A percentile compares a stretch with the other conserved stretches of the same genome.
Conservation (phyloP, 2,797 vertebrate species). For the Schizothorax lantsangensis region DNA sequence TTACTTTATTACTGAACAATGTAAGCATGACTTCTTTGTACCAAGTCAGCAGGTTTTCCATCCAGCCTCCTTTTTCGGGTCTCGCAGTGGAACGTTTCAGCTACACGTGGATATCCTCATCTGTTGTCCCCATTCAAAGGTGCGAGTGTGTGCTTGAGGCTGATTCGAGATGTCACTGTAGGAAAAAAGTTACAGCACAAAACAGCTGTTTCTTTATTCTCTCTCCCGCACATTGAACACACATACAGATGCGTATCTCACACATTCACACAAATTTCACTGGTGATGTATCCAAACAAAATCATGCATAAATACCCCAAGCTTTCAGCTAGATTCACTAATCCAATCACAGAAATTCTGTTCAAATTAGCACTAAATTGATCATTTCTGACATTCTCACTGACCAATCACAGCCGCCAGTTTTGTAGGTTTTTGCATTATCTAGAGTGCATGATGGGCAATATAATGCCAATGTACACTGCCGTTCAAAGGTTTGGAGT, state of each 20-base stretch:
- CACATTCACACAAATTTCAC: slow-evolving; percentile 3
- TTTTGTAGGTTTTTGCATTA: background rate
- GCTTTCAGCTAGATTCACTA: background rate
- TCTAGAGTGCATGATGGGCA: background rate
- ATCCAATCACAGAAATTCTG: background rate
- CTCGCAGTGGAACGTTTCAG: slow-evolving; percentile 16
- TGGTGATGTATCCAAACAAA: background rate
- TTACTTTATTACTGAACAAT: slow-evolving; percentile 34
- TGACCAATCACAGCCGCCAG: background rate
- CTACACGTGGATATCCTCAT: slow-evolving; percentile 55
- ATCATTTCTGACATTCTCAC: background rate
- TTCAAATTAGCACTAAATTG: background rate
- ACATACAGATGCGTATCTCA: slow-evolving; percentile 15
- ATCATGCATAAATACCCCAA: background rate
- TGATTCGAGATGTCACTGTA: slow-evolving; percentile 12
- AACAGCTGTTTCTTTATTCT: slow-evolving; percentile 48
- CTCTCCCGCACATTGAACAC: background rate
- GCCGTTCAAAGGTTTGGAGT: background rate
- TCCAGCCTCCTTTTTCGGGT: slow-evolving; percentile 10
- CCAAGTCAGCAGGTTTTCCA: slow-evolving; percentile 42
- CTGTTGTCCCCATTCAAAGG: slow-evolving; percentile 23
- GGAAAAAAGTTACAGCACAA: slow-evolving; percentile 40
- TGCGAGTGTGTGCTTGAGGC: slow-evolving; percentile 33
- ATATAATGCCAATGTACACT: background rate
- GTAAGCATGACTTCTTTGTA: slow-evolving; percentile 38